Conservation (phyloP, 2,113 vertebrate genomes). For the Merops nubicus region DNA sequence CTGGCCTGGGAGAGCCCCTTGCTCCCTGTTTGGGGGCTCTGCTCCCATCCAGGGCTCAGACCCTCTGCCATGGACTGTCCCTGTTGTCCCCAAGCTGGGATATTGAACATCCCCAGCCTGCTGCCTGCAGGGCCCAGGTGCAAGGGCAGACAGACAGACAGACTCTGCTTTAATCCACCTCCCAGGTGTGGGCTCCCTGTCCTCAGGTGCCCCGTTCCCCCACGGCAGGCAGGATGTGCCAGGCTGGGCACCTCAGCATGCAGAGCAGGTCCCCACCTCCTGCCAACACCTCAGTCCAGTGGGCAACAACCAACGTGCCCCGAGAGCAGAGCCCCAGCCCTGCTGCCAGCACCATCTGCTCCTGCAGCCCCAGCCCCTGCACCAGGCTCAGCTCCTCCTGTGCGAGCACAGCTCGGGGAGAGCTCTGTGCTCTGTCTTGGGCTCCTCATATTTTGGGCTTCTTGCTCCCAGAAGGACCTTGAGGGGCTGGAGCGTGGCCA, state of each 20-base stretch:
- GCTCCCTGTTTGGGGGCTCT: not conserved
- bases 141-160: not conserved
- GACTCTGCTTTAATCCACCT: not conserved
- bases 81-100: rapidly evolving
- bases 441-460: not conserved
- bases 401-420: not conserved
- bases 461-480: not conserved
- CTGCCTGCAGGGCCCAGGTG: not conserved
- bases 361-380: not conserved
- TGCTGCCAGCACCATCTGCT: conserved; percentile 35
- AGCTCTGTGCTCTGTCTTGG: too few relatives aligned
- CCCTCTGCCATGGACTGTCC: rapidly evolving
- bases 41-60: not conserved
- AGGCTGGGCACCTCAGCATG: not conserved
- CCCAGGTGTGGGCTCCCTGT: rapidly evolving
- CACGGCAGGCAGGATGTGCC: rapidly evolving
- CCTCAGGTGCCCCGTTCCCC: not conserved
- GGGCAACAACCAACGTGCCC: not conserved
- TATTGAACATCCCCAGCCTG: not conserved
- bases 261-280: rapidly evolving
- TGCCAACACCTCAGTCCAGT: not conserved
- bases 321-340: not conserved
- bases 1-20: not conserved
- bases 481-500: not conserved
- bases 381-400: not conserved